Conservation (phyloP, 1,140 invertebrate species). For the Laupala kohalensis region DNA sequence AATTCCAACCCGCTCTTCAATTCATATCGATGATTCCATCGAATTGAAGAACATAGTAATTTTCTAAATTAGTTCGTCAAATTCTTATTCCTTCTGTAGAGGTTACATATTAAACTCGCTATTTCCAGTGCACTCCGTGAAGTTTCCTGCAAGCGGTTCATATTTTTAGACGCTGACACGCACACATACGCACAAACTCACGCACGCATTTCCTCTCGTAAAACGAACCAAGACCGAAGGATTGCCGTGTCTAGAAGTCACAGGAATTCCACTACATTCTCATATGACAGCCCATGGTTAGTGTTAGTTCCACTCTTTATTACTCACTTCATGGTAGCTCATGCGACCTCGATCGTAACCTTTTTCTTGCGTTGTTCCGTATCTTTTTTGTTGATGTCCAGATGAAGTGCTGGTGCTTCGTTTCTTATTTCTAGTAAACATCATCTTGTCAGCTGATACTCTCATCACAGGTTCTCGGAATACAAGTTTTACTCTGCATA, state of each 20-base stretch:
- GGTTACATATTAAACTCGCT: neutral
- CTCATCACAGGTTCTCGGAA: conserved; percentile 6
- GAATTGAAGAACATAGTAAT: too few species aligned
- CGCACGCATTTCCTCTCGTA: conserved; percentile 26
- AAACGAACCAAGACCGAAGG: conserved; percentile 26
- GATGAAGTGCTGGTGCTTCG: conserved; percentile 28
- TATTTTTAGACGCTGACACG: conserved; percentile 4
- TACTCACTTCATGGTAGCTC: conserved; percentile 17
- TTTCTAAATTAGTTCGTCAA: too few species aligned
- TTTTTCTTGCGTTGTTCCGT: conserved; percentile 15
- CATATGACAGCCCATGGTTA: too few species aligned
- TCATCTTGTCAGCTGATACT: conserved; percentile 29
- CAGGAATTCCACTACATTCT: too few species aligned
- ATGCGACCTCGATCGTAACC: conserved; percentile 10
- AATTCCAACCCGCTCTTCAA: too few species aligned
- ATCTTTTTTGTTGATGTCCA: conserved; percentile 24
- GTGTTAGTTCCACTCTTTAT: too few species aligned
- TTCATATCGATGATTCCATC: too few species aligned
- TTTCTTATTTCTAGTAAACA: conserved; percentile 38
- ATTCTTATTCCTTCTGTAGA: neutral
- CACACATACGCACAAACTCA: neutral
- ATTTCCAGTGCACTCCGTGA: neutral
- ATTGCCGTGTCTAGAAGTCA: neutral
- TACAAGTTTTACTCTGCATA: neutral
- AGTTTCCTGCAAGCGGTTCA: conserved; percentile 1